phyloP scores from a whole-genome alignment of 2,797 vertebrate species.

The Remorina albescens region DNA sequence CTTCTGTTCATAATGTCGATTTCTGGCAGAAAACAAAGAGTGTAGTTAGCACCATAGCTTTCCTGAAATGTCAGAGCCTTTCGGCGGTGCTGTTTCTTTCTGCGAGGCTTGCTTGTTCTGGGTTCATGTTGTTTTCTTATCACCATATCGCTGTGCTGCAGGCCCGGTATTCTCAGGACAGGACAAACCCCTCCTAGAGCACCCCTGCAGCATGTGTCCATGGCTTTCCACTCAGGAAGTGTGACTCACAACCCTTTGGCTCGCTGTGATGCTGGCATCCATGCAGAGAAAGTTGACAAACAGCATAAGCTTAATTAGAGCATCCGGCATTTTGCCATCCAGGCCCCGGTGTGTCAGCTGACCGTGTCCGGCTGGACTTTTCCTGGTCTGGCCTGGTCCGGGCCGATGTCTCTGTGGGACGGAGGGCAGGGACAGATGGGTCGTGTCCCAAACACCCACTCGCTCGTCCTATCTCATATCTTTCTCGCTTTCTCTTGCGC shows the following conservation, averaged over 20 bases:
- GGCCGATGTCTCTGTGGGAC: constrained; percentile 64
- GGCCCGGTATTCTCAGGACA: constrained; percentile 61
- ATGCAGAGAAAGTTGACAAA: constrained; percentile 78
- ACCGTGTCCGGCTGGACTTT: constrained; percentile 55
- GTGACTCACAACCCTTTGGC: constrained; percentile 80
- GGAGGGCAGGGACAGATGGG: constrained; percentile 71
- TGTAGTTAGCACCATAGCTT: constrained; percentile 61
- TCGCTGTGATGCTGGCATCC: constrained; percentile 66
- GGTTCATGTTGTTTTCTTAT: constrained; percentile 67
- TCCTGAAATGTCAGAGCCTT: constrained; percentile 69
- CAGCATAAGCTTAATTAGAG: constrained; percentile 83
- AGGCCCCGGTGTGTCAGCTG: constrained; percentile 68
- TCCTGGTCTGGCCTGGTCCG: constrained; percentile 52
- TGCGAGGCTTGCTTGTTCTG: constrained; percentile 38
- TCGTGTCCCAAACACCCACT: constrained; percentile 58
- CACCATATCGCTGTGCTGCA: constrained; percentile 45
- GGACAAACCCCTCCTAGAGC: constrained; percentile 62
- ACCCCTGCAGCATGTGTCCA: constrained; percentile 62
- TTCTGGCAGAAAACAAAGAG: constrained; percentile 60
- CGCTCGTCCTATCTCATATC: constrained; percentile 36
- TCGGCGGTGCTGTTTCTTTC: constrained; percentile 53
- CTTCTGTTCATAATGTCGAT: constrained; percentile 49
- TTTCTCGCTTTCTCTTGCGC: constrained; percentile 41
- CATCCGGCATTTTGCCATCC: constrained; percentile 66
- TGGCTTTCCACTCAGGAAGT: constrained; percentile 73